Evolutionary conservation across 92 coral and sea anemone species (phyloP), one percentile per base, ranked within the genome.

Genomic region (Umimayanthus chanpuru): DNA sequence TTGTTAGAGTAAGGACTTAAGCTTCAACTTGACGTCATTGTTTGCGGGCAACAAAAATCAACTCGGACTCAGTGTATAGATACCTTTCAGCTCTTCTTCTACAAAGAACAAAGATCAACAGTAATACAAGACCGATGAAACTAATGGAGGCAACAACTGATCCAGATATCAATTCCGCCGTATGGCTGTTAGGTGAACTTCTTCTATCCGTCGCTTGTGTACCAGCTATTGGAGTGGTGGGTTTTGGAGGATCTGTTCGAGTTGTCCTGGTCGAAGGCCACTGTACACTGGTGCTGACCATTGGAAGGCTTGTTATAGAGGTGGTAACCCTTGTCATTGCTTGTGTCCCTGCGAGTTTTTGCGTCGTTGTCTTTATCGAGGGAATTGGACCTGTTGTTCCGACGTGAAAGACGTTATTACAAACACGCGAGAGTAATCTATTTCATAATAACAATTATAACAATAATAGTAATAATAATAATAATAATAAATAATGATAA

Each of bases 91-190:
- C 4, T 79, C 23, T 79, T 11, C 67, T 25, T 55, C 82, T 79
- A 0, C 44, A 29, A 79, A 79, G 7, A 15, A 23, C 65, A 26
- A 50, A 11, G 20, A 26, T 28, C 25, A 50, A 1, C 44, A 79
- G 44, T 20, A 50, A 10, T 9, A 79, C 4, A 14, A 79, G 82
- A 20, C 30, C 3, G 39, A 79, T 23, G 65, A 79, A 79, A 79
- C 82, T 53, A 15, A 79, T 26, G 40, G 66, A 28, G 2, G 68
- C 82, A 12, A 79, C 67, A 10, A 64, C 18, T 29, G 82, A 29
- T 50, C 82, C 82, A 18, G 82, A 79, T 79, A 79, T 44, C 82
- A 79, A 18, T 26, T 79, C 82, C 56, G 28, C n/a, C 68, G 26
- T 16, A 30, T 26, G 67, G n/a, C 20, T 50, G 44, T 29, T 44